A percentile compares a stretch with the other conserved stretches of the same genome.
Conservation (phyloP, 2,797 vertebrate genomes). For the Sebastes trivittatus region DNA sequence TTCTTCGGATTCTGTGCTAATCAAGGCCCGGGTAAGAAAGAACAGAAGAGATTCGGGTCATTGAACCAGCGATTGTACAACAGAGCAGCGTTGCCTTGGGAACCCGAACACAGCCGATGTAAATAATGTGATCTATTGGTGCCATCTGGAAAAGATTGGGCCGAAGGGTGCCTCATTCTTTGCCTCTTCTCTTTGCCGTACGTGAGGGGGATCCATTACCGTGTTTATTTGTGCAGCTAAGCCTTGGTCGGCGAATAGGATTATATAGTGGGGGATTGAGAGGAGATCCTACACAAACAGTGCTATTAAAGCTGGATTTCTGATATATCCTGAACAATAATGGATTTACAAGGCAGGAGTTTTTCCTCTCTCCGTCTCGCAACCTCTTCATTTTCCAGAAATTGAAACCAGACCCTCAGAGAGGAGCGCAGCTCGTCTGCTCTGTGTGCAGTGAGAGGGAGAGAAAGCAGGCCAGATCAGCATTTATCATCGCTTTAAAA, state of each 20-base stretch:
- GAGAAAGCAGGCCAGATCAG: conserved; percentile 38
- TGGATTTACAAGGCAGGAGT: conserved; percentile 79
- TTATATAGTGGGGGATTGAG: conserved; percentile 71
- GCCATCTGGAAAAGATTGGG: conserved; percentile 94
- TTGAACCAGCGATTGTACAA: conserved; percentile 70
- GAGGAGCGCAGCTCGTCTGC: conserved; percentile 42
- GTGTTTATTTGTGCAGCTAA: conserved; percentile 92
- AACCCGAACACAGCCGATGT: conserved; percentile 88
- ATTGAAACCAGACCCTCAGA: conserved; percentile 80
- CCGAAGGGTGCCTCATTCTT: conserved; percentile 78
- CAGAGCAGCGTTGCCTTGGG: conserved; percentile 84
- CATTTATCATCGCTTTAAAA: conserved; percentile 63
- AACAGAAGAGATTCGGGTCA: conserved; percentile 53
- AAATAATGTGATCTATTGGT: conserved; percentile 91
- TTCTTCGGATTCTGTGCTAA: conserved; percentile 67
- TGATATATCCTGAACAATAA: conserved; percentile 79
- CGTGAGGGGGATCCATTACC: conserved; percentile 81
- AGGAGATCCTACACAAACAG: conserved; percentile 77
- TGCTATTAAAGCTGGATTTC: conserved; percentile 75
- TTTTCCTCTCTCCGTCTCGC: conserved; percentile 57
- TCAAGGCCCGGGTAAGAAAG: conserved; percentile 61
- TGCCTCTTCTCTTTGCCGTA: conserved; percentile 52
- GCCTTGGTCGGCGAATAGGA: conserved; percentile 66
- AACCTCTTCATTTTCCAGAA: conserved; percentile 79
- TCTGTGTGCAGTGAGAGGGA: conserved; percentile 36